phyloP scores from a whole-genome alignment of 2,888 invertebrate genomes.

The Augiades crinisus region DNA sequence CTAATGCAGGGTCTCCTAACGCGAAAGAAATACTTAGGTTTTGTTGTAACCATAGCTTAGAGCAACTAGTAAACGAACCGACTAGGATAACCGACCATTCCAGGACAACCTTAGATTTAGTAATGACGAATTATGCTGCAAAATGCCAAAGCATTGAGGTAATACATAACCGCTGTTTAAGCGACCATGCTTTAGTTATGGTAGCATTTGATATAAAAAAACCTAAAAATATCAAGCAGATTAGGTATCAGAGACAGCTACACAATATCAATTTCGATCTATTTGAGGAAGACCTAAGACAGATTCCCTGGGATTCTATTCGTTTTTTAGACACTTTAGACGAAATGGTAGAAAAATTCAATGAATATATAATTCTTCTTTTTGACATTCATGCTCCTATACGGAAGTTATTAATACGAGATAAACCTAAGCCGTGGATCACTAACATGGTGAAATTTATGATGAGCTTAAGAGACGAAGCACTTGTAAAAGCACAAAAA shows the following conservation, averaged over 20 bases:
- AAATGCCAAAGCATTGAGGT: background rate
- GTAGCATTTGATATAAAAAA: constrained; percentile 12
- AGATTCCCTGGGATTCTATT: background rate
- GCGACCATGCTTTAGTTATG: constrained; percentile 22
- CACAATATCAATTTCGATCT: background rate
- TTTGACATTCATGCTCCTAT: constrained; percentile 32
- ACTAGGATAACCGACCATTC: background rate
- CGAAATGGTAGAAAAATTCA: constrained; percentile 24
- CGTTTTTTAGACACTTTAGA: background rate
- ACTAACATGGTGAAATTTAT: constrained; percentile 29
- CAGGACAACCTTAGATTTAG: background rate
- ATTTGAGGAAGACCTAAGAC: background rate
- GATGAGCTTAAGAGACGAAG: constrained; percentile 29
- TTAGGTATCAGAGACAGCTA: background rate
- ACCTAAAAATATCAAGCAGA: background rate
- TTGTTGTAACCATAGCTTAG: constrained; percentile 2
- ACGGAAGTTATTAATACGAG: constrained; percentile 2
- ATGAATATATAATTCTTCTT: constrained; percentile 8
- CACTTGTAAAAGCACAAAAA: constrained; percentile 12
- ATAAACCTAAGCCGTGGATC: constrained; percentile 28
- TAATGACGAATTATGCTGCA: background rate
- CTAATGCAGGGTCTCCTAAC: background rate
- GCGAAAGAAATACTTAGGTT: background rate
- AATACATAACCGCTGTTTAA: constrained; percentile 6
- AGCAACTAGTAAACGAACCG: constrained; percentile 8